Base-by-base conservation (phyloP, 2,113 vertebrate species). In the Prochilodus magdalenae region DNA sequence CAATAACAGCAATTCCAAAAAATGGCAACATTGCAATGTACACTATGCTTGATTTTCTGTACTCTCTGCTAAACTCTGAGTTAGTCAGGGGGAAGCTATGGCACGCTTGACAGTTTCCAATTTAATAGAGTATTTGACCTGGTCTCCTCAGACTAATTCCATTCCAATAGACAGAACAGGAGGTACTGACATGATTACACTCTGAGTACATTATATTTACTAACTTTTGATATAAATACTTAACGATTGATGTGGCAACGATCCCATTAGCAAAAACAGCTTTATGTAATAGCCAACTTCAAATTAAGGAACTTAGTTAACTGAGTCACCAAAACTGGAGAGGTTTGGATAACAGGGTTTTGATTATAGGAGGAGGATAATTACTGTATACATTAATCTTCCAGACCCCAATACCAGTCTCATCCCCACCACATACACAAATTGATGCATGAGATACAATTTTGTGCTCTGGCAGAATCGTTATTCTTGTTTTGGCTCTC, bases 381-480 rank as follows among this genome's bases (percentile, higher is more conserved):
- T 27, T 57, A 57, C 30, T 10, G 30, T 53, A 40, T 10, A 40
- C 79, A 75, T 66, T 66, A 51, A 57, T 67, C 47, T 66, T 60
- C 18, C 29, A 16, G 14, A 12, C 29, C 51, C 24, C 79, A 53
- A 24, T 15, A 63, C n/a, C 36, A 15, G 59, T n/a, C 47, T 22
- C 20, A 49, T 27, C 15, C 8, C 13, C 51, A 47, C 66, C 24
- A 73, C 29, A 72, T 47, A 59, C 66, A 62, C 30, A 44, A 62
- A 10, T 44, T 59, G 27, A 79, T 53, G 24, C 57, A 51, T 57
- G 13, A 80, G 20, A 60, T 51, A 63, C 20, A 26, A 63, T 59
- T 81, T 84, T 40, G 24, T 53, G 62, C 40, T 74, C 47, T 84
- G 62, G 59, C 71, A 75, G 63, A 77, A 77, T 72, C 49, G 40